Conservation (phyloP, 2,113 vertebrate species). For the Caloenas nicobarica region DNA sequence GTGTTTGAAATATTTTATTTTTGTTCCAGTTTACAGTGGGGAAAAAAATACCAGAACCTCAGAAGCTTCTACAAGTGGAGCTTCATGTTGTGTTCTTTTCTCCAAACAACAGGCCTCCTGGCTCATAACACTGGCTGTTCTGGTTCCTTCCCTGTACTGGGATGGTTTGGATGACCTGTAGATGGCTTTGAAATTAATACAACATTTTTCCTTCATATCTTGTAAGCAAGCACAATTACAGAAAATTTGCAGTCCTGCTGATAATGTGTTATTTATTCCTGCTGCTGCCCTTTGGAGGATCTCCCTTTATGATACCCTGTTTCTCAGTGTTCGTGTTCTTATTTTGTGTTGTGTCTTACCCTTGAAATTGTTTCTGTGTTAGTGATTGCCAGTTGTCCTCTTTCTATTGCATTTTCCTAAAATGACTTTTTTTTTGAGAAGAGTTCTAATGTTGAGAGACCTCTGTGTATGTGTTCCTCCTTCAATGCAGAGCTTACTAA, state of each 20-base stretch:
- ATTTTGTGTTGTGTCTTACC: neutral
- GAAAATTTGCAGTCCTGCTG: neutral
- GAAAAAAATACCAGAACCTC: neutral
- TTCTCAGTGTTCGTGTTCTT: neutral
- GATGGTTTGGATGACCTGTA: neutral
- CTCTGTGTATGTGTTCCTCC: neutral
- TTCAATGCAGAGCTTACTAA: neutral
- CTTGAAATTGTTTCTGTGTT: neutral
- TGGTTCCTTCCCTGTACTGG: neutral
- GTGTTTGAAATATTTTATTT: neutral
- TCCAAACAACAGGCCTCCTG: neutral
- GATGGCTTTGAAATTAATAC: neutral
- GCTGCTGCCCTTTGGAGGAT: neutral
- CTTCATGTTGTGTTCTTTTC: neutral
- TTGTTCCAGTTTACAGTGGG: neutral
- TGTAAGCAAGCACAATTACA: neutral
- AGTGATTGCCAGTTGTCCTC: neutral
- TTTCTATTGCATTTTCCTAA: neutral
- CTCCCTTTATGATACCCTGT: neutral
- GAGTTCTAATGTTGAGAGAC: neutral
- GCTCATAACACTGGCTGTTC: neutral
- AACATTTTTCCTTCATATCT: neutral
- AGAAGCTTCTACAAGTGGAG: neutral
- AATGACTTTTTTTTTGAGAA: neutral
- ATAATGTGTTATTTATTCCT: neutral